Percentiles rank a stretch among this genome's conserved stretches.
phyloP scores from a whole-genome alignment of 92 coral and sea anemone genomes.

The Actinernus sp. region DNA sequence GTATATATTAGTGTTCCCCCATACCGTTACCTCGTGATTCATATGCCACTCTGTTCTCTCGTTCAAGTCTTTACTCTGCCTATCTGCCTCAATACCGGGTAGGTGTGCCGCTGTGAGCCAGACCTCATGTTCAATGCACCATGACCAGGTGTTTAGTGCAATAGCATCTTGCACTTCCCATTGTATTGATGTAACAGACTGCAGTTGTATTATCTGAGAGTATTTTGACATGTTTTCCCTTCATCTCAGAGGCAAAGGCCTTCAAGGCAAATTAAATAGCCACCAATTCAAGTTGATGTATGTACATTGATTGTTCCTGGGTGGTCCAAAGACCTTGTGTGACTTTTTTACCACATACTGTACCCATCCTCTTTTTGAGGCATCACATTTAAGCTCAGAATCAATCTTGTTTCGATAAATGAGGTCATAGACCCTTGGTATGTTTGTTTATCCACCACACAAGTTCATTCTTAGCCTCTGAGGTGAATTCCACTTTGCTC shows the following conservation, averaged over 20 bases:
- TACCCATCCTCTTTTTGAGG: constrained; percentile 57
- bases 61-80: neutral
- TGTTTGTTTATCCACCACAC: neutral
- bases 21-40: neutral
- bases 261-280: constrained; percentile 36
- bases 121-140: neutral
- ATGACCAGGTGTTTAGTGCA: neutral
- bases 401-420: constrained; percentile 11
- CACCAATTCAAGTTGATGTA: constrained; percentile 42
- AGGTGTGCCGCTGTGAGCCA: neutral
- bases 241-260: constrained; percentile 14
- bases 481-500: neutral
- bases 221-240: constrained; percentile 29
- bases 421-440: neutral
- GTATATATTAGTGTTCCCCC: neutral
- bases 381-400: constrained; percentile 24
- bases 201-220: constrained; percentile 57
- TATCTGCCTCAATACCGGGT: neutral
- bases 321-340: constrained; percentile 31
- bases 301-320: constrained; percentile 19
- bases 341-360: constrained; percentile 11
- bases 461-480: neutral
- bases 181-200: constrained; percentile 37
- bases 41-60: neutral
- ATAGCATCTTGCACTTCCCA: constrained; percentile 15